Base-by-base conservation (phyloP, 2,888 invertebrate species). In the Cyrtodaria siliqua region DNA sequence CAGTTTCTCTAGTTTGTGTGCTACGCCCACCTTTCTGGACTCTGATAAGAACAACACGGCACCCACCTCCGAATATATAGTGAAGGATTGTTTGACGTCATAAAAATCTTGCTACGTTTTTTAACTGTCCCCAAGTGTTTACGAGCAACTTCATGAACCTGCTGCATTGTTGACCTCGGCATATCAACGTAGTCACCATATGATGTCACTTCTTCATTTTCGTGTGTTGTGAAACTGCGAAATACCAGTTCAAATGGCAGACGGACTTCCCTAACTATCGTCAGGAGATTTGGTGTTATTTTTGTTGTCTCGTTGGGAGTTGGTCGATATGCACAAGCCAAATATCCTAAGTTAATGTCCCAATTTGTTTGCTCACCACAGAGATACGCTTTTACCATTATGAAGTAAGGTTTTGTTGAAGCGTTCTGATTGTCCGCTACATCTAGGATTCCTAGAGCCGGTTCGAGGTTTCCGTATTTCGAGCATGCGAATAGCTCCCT, bases 1-100 rank as follows among this genome's bases (percentile, higher is more conserved):
- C 4, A 14, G 38, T 59, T 42, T 42, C n/a, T 59, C 23, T 23
- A 59, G 47, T 26, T 59, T 59, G 6, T 44, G 27, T 24, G 59
- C 24, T 16, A 59, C 47, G 3, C 59, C 59, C 2, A 59, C 47
- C n/a, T 59, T 59, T 9, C 44, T 24, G 3, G 16, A 14, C 23
- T 59, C 59, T 16, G 42, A 24, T 23, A 59, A 26, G 2, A 59
- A 18, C 59, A 42, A 59, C 1, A 59, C 59, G 1, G 47, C 26
- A 26, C 44, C 59, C 14, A 42, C 47, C 20, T 9, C 8, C 6
- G 16, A 6, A 18, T 44, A 44, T 18, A 18, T 9, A 18, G 4
- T 44, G 16, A 18, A 18, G 3, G 44, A 44, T 18, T 16, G n/a
- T 23, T 52, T 52, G 8, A 16, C 26, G 24, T 52, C 52, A 24